Evolutionary conservation across 2,888 invertebrate species (phyloP), one percentile per base, ranked within the genome.

Genomic region (Cephonodes hylas): DNA sequence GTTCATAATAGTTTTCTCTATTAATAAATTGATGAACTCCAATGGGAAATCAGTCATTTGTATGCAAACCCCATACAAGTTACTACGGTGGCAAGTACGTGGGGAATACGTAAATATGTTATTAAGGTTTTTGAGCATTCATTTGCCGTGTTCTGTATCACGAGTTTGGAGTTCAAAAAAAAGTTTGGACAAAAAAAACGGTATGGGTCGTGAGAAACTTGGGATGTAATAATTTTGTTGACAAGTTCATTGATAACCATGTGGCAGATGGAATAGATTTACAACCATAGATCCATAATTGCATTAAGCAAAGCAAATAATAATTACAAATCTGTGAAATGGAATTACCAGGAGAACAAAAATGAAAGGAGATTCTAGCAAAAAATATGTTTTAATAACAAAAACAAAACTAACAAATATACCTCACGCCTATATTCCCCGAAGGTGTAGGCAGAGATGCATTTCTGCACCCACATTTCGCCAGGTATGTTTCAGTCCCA

Each of bases 11-110:
- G 18, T 18, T 18, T 31, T 31, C 53, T 18, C 18, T 8, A 4
- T 27, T 18, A 53, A 31, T 53, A 53, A 53, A 63, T 67, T 70
- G 64, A 72, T 67, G 63, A 62, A 67, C 63, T 66, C 61, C 57
- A 64, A 72, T 72, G 67, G 64, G 63, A 72, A 71, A 53, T 58
- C 44, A 61, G 57, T 58, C 66, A 74, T 78, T 73, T 67, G 67
- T 74, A 79, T 77, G 70, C 75, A 53, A 8, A 31, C 53, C 10
- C 18, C 27, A 18, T 69, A 66, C 67, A 65, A 68, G 68, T 63
- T 61, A 70, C 74, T 70, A 63, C 65, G 22, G 27, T 20, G 42
- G 53, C 53, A 18, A 27, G 4, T 56, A 61, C 66, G 67, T 63
- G 60, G 27, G 48, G 59, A 31, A 63, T 56, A 62, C 58, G 45